Percentiles rank a stretch among this genome's conserved stretches.
These are phyloP conservation scores for Brachyhypopomus occidentalis DNA, from an alignment of 2,113 vertebrate genomes.

Conservation along the genomic window DNA sequence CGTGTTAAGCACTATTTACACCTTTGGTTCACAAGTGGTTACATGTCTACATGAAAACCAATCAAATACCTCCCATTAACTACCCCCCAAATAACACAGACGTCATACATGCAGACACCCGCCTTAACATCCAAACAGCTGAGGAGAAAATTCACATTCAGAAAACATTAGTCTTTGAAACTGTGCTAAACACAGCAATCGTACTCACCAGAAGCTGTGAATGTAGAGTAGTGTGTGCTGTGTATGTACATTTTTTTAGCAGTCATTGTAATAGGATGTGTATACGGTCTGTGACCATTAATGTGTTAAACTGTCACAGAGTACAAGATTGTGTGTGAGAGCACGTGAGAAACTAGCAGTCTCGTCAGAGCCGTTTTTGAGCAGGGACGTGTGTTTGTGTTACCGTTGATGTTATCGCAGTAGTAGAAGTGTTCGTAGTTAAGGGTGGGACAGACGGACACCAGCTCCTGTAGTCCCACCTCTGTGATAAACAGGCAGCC, in stretches of 20 bases:
- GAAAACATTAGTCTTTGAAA: no score
- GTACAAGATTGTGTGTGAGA: background rate
- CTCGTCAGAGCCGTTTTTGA: background rate
- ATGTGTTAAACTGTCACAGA: no score
- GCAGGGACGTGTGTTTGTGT: constrained; percentile 52
- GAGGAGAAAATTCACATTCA: no score
- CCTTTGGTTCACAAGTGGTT: background rate
- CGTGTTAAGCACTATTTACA: constrained; percentile 23
- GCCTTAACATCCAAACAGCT: no score
- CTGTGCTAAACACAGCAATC: no score
- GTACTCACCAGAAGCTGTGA: no score
- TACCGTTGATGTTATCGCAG: constrained; percentile 99
- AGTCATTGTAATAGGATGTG: no score
- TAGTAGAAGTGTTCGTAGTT: constrained; percentile 99
- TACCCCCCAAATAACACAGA: no score
- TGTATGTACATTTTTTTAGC: no score
- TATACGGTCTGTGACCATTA: no score
- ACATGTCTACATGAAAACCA: background rate
- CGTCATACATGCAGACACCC: no score
- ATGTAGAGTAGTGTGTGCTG: background rate
- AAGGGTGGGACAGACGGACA: constrained; percentile 89
- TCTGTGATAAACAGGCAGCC: constrained; percentile 93
- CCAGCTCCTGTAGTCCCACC: constrained; percentile 90
- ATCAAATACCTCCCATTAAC: background rate
- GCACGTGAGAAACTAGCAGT: background rate